Conservation (phyloP, 2,888 invertebrate species). For the Lasioglossum leucozonium region DNA sequence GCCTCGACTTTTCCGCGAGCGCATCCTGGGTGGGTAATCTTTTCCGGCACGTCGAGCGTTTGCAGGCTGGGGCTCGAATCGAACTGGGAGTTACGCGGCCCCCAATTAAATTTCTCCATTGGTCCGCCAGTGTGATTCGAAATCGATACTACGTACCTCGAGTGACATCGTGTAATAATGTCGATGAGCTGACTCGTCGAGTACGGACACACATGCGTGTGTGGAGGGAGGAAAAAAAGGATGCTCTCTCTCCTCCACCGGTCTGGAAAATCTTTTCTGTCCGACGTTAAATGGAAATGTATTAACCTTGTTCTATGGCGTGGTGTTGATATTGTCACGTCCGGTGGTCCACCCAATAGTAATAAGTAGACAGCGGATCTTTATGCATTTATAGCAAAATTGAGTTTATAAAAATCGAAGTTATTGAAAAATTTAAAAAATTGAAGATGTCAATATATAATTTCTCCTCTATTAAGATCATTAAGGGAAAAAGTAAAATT, state of each 20-base stretch:
- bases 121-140: slow-evolving; percentile 70
- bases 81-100: slow-evolving; percentile 76
- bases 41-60: slow-evolving; percentile 61
- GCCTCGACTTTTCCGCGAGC: slow-evolving; percentile 59
- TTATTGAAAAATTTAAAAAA: too few relatives aligned
- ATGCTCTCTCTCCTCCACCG: not conserved
- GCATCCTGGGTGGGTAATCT: slow-evolving; percentile 57
- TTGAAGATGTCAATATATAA: too few relatives aligned
- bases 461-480: too few relatives aligned
- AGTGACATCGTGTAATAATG: slow-evolving; percentile 74
- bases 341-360: too few relatives aligned
- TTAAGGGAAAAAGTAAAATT: too few relatives aligned
- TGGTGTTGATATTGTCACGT: not conserved
- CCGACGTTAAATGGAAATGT: slow-evolving; percentile 31
- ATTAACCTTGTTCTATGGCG: slow-evolving; percentile 12
- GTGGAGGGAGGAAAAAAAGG: slow-evolving; percentile 23
- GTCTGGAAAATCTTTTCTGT: slow-evolving; percentile 21
- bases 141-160: slow-evolving; percentile 68
- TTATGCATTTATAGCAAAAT: too few relatives aligned
- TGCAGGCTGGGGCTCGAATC: slow-evolving; percentile 69
- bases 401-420: too few relatives aligned
- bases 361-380: too few relatives aligned
- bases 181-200: slow-evolving; percentile 69
- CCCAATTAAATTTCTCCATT: slow-evolving; percentile 78
- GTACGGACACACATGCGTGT: slow-evolving; percentile 35